phyloP scores from a whole-genome alignment of 2,113 vertebrate species.

The Fulmarus glacialis region DNA sequence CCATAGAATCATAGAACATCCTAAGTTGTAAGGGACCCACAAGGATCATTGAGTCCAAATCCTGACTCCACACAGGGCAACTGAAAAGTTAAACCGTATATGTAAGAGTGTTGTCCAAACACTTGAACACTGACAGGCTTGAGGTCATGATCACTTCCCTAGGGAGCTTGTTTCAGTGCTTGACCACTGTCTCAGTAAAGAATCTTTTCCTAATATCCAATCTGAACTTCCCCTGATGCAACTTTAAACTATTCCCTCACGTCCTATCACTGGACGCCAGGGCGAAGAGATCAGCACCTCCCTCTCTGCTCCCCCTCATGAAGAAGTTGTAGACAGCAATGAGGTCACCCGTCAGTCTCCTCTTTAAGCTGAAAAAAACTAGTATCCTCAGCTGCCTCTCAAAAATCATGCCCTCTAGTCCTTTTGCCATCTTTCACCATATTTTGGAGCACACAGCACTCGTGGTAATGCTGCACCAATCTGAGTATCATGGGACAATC shows the following conservation, averaged over 20 bases:
- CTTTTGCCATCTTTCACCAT: background rate
- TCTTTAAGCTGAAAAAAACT: background rate
- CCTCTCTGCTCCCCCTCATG: background rate
- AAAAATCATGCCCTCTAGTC: background rate
- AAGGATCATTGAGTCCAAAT: background rate
- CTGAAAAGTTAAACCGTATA: background rate
- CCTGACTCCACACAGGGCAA: background rate
- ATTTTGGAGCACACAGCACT: background rate
- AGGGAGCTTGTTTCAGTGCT: background rate
- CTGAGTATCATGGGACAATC: background rate
- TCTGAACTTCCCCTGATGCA: background rate
- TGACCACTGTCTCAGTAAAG: background rate
- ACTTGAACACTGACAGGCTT: background rate
- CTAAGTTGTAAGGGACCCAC: background rate
- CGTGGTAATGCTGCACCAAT: background rate
- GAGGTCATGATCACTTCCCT: background rate
- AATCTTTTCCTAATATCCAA: background rate
- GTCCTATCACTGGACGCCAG: background rate
- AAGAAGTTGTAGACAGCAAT: background rate
- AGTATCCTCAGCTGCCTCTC: background rate
- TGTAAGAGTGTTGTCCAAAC: background rate
- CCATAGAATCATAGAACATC: background rate
- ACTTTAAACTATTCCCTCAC: background rate
- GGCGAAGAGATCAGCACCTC: background rate
- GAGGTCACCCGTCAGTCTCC: background rate